Conservation (phyloP, 2,113 vertebrate species). For the Eurypyga helias region DNA sequence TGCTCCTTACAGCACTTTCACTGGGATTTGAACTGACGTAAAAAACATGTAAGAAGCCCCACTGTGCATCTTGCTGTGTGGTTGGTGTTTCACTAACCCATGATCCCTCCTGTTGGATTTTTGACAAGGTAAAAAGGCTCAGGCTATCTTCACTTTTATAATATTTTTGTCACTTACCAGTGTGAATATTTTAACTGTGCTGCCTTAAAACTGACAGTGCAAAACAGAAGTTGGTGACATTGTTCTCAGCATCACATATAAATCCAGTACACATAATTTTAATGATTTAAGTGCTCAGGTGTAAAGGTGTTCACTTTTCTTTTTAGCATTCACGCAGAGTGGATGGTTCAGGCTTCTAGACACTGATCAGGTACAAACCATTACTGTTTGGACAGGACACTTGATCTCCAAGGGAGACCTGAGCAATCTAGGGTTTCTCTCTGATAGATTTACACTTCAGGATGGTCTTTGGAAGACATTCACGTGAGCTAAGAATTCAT, state of each 20-base stretch:
- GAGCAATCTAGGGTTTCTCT: not conserved
- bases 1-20: not conserved
- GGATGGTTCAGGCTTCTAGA: not conserved
- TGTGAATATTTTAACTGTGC: conserved; percentile 33
- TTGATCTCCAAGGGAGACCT: not conserved
- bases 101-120: not conserved
- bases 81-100: not conserved
- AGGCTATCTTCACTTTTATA: not conserved
- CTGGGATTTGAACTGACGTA: not conserved
- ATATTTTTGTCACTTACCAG: not conserved
- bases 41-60: not conserved
- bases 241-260: not conserved
- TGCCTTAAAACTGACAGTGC: conserved; percentile 6
- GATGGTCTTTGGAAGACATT: not conserved
- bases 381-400: not conserved
- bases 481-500: not conserved
- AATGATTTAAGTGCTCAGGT: not conserved
- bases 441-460: not conserved
- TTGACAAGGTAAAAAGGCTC: not conserved
- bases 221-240: not conserved
- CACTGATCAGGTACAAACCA: not conserved
- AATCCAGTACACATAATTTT: not conserved
- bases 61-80: not conserved
- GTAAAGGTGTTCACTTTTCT: not conserved
- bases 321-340: not conserved